phyloP scores from a whole-genome alignment of 2,113 vertebrate species.

The Seriola quinqueradiata region DNA sequence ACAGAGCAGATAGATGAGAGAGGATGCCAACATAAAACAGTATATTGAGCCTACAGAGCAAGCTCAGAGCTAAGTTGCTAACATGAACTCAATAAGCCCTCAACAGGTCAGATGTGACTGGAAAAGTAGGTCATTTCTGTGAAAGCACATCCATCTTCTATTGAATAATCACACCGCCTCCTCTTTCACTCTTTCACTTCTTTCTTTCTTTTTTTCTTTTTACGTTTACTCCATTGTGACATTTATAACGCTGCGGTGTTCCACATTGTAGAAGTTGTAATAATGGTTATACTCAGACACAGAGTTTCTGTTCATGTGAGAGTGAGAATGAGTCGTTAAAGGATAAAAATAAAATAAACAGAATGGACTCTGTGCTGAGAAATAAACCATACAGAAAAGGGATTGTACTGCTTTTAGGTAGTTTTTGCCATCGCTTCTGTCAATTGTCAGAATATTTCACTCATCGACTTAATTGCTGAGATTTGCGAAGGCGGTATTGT shows the following conservation, averaged over 20 bases:
- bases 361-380: neutral
- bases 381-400: neutral
- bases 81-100: neutral
- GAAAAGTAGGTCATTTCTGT: neutral
- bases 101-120: neutral
- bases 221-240: neutral
- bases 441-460: neutral
- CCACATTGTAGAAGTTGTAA: neutral
- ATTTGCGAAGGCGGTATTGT: neutral
- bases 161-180: neutral
- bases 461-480: neutral
- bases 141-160: neutral
- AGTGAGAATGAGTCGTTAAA: neutral
- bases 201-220: constrained; percentile 34
- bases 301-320: neutral
- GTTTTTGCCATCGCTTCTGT: neutral
- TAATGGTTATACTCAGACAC: neutral
- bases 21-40: neutral
- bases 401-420: neutral
- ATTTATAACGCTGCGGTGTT: neutral
- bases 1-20: neutral
- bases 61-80: neutral
- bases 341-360: neutral
- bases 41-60: neutral
- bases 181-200: neutral